Evolutionary conservation across 2,888 invertebrate genomes (phyloP).

Genomic region (Acleris holmiana): DNA sequence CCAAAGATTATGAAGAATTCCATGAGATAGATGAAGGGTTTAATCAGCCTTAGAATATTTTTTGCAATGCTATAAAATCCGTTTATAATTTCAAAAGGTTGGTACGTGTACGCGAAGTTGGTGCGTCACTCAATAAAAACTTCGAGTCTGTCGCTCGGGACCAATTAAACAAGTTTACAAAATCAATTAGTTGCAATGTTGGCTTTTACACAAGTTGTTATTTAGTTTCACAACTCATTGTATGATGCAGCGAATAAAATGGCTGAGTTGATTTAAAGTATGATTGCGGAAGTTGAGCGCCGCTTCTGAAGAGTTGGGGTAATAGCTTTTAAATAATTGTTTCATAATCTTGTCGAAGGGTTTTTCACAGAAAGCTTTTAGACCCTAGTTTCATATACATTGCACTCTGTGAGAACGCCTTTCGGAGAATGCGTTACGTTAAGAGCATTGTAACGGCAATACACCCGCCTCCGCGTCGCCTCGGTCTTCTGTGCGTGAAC

Average conservation of each 20-base stretch:
- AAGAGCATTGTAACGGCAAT: too few species aligned
- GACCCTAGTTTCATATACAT: too few species aligned
- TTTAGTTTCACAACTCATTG: slow-evolving; percentile 67
- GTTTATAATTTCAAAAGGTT: slow-evolving; percentile 44
- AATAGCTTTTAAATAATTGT: slow-evolving; percentile 15
- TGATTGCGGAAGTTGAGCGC: slow-evolving; percentile 31
- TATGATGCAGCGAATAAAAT: slow-evolving; percentile 44
- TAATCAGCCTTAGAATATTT: not conserved
- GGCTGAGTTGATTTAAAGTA: slow-evolving; percentile 34
- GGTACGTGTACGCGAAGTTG: slow-evolving; percentile 51
- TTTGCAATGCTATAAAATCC: not conserved
- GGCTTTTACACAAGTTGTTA: slow-evolving; percentile 69
- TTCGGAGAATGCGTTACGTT: too few species aligned
- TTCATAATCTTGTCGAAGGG: slow-evolving; percentile 5
- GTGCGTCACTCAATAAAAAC: slow-evolving; percentile 64
- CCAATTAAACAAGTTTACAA: slow-evolving; percentile 73
- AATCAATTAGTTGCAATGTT: slow-evolving; percentile 75
- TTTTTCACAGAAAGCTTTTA: not conserved
- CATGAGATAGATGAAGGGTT: not conserved
- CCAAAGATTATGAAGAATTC: too few species aligned
- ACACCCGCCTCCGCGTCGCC: too few species aligned
- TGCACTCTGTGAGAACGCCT: too few species aligned
- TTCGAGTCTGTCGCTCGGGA: slow-evolving; percentile 55
- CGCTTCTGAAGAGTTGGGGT: slow-evolving; percentile 3
- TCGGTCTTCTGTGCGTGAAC: too few species aligned